Conservation (phyloP, 2,797 vertebrate genomes). For the Adelosebastes latens region DNA sequence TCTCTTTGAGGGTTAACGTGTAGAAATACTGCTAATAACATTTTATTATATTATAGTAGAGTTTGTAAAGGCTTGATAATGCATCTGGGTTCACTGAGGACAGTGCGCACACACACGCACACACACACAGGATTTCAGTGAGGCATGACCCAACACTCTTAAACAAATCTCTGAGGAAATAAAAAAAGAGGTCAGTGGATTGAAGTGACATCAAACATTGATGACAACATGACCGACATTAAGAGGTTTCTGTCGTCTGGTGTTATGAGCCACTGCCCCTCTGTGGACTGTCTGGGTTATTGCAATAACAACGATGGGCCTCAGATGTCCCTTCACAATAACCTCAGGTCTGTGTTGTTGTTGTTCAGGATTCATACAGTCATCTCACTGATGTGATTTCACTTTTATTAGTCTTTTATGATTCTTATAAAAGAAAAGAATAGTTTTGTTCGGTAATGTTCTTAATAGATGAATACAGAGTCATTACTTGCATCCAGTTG, state of each 20-base stretch:
- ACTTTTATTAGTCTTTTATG: not conserved
- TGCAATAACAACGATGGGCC: conserved; percentile 59
- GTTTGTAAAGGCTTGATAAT: not conserved
- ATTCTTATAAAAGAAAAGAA: not conserved
- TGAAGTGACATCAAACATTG: conserved; percentile 78
- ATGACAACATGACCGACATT: conserved; percentile 67
- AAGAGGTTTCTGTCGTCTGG: conserved; percentile 9
- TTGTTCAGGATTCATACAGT: conserved; percentile 3
- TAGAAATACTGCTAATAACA: not conserved
- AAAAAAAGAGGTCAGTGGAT: conserved; percentile 78
- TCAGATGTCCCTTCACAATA: conserved; percentile 31
- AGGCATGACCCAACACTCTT: conserved; percentile 36
- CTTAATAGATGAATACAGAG: not conserved
- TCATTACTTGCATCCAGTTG: not conserved
- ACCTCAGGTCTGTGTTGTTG: conserved; percentile 7
- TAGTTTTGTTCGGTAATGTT: not conserved
- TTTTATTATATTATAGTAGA: not conserved
- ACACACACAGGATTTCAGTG: conserved; percentile 22
- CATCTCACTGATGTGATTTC: not conserved
- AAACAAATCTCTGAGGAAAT: conserved; percentile 70
- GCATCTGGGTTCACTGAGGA: conserved; percentile 33
- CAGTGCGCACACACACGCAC: not conserved
- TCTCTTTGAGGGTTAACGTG: not conserved
- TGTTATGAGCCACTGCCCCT: conserved; percentile 69
- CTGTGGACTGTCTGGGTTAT: conserved; percentile 71